A percentile compares a stretch with the other conserved stretches of the same genome.
These are phyloP conservation scores for Tryphoninae sp. DNA, from an alignment of 2,888 invertebrate species.

Conservation along the genomic window DNA sequence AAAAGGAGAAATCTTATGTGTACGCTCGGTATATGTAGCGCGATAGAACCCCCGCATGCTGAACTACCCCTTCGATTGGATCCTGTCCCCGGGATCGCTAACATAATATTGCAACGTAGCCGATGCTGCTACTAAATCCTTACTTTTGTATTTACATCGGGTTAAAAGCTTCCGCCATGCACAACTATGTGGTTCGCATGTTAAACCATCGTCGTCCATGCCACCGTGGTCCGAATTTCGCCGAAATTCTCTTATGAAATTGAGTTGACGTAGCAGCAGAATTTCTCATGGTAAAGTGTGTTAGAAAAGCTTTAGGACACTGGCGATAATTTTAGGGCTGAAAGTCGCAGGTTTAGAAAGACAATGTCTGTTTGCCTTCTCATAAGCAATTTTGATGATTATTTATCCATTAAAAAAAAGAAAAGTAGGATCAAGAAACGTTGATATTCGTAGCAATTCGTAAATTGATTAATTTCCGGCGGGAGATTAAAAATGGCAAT, in stretches of 20 bases:
- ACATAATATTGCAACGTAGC: conserved; percentile 34
- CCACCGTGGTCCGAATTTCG: neutral
- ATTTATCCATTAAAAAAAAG: too few species aligned
- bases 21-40: neutral
- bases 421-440: too few species aligned
- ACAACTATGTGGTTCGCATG: conserved; percentile 12
- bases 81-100: conserved; percentile 27
- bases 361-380: too few species aligned
- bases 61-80: neutral
- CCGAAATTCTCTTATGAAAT: conserved; percentile 1
- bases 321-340: neutral
- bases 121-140: conserved; percentile 20
- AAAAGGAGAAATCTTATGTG: conserved; percentile 70
- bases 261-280: neutral
- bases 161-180: neutral
- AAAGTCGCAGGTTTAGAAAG: too few species aligned
- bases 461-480: neutral
- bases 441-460: neutral
- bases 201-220: conserved; percentile 20
- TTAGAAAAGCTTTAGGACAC: neutral
- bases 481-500: neutral
- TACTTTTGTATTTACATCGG: neutral
- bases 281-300: neutral
- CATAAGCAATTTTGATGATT: too few species aligned
- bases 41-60: neutral